A percentile compares a stretch with the other conserved stretches of the same genome.
These are phyloP conservation scores for Clarias fuscus DNA, from an alignment of 2,797 vertebrate species.

Conservation along the genomic window DNA sequence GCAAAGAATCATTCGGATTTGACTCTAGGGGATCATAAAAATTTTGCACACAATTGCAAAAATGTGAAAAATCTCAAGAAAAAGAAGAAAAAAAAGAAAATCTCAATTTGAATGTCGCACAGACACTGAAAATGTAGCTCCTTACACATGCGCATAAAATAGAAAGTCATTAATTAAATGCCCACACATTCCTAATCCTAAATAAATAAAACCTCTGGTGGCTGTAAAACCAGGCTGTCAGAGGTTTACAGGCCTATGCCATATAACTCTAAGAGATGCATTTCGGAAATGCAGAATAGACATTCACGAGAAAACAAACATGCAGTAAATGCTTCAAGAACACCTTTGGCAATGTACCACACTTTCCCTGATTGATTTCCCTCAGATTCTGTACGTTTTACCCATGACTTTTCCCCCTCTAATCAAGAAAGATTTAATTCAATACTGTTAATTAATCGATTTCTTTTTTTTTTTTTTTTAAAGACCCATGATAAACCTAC, in stretches of 20 bases:
- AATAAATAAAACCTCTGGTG: not conserved
- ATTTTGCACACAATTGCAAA: not conserved
- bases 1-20: not conserved
- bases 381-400: not conserved
- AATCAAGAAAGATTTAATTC: not conserved
- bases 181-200: not conserved
- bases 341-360: not conserved
- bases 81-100: not conserved
- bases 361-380: not conserved
- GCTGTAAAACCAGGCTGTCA: not conserved
- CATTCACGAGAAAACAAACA: not conserved
- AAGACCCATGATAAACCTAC: not conserved
- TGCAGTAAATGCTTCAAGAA: not conserved
- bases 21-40: not conserved
- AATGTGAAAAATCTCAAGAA: not conserved
- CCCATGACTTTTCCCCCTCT: not conserved
- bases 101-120: not conserved
- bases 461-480: not conserved
- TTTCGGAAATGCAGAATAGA: not conserved
- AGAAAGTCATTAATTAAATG: not conserved
- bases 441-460: no score
- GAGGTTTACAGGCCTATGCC: not conserved
- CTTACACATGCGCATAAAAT: not conserved
- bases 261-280: not conserved
- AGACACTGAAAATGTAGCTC: not conserved